Evolutionary conservation across 2,113 vertebrate genomes (phyloP), one percentile per base, ranked within the genome.

Genomic region (Raphicerus campestris): DNA sequence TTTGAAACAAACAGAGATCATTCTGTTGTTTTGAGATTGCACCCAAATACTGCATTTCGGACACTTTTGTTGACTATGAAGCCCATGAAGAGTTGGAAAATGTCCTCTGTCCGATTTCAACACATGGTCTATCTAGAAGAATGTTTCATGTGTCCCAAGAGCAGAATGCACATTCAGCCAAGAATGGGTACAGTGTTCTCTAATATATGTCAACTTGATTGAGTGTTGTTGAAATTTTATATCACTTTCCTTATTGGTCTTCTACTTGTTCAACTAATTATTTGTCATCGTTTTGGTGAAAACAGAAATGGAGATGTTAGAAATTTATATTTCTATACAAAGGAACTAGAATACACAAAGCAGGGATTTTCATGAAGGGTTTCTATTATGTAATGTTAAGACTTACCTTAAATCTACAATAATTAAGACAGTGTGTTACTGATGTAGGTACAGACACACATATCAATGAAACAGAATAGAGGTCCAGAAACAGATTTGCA

Each of bases 211-310:
- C 75, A 88, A 83, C 45, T 81, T 91, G 53, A 19, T 20, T 77
- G 47, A 88, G 11, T 91, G 22, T n/a, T 94, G 10, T 32, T 66
- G 47, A 94, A 77, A 84, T 92, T 84, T 82, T 32, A 16, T 81
- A 9, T 24, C 39, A 83, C 20, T 51, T 63, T 63, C 56, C 26
- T 85, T 16, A 80, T 53, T 60, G 84, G 39, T 83, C 56, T 39
- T 82, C 47, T 78, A 63, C 24, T 51, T 92, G 39, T 96, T 92
- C 30, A 86, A 89, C 39, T 35, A 89, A 24, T 70, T 56, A 22
- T 63, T 75, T 95, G 60, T 97, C 45, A 58, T 30, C 51, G 58
- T 89, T 66, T 47, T 92, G 49, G 56, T 94, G 77, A 77, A 94
- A 92, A 60, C 11, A 73, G 66, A 89, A 17, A 89, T 22, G 39